Conservation (phyloP, 1,140 invertebrate species). For the Drosophila ambigua region DNA sequence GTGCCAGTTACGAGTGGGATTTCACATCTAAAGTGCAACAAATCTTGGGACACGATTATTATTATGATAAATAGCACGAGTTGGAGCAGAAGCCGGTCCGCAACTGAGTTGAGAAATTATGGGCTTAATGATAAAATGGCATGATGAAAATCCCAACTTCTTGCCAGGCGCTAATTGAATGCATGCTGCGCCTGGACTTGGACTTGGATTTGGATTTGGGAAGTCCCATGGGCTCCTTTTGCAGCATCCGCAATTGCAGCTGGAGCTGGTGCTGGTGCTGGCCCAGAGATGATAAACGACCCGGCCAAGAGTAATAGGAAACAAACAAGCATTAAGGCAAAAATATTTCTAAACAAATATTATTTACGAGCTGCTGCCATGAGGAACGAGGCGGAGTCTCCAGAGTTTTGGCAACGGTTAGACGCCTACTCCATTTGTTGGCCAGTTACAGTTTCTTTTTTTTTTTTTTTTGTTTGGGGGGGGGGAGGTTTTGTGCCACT, state of each 20-base stretch:
- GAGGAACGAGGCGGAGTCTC: constrained; percentile 2
- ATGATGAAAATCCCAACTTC: constrained; percentile 52
- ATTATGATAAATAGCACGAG: constrained; percentile 10
- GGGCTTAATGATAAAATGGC: constrained; percentile 49
- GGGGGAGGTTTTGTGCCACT: constrained; percentile 20
- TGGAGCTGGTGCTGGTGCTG: constrained; percentile 8
- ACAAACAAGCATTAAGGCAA: constrained; percentile 72
- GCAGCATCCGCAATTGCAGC: constrained; percentile 48
- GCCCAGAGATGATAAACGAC: constrained; percentile 66
- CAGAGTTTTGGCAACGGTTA: constrained; percentile 62
- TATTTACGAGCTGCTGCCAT: constrained; percentile 59
- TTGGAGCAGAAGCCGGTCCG: not conserved
- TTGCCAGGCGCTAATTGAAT: constrained; percentile 72
- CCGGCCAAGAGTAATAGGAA: constrained; percentile 59
- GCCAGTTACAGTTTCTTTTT: constrained; percentile 17
- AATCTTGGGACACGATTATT: constrained; percentile 3
- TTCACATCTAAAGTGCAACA: not conserved
- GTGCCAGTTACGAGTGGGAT: too few species aligned
- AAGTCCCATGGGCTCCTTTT: constrained; percentile 18
- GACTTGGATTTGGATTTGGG: not conserved
- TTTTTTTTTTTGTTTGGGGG: too few species aligned
- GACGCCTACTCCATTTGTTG: constrained; percentile 46
- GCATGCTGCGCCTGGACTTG: constrained; percentile 57
- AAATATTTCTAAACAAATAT: constrained; percentile 74
- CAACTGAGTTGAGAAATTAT: constrained; percentile 28